Conservation (phyloP, 2,888 invertebrate species). For the Apamea anceps region DNA sequence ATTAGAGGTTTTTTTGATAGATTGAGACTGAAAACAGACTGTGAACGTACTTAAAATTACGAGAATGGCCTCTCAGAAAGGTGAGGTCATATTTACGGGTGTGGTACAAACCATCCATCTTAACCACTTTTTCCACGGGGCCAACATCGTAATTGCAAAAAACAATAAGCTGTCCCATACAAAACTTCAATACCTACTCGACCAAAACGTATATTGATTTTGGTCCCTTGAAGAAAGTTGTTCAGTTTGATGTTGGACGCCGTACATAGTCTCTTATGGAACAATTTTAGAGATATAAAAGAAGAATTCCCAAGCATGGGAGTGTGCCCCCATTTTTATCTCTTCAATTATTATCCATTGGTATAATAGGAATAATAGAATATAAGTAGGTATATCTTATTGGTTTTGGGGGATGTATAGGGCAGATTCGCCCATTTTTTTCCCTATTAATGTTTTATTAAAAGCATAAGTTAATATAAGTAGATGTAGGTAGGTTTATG, state of each 20-base stretch:
- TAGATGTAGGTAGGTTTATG: background rate
- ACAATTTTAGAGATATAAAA: background rate
- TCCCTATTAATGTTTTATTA: background rate
- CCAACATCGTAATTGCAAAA: too few relatives aligned
- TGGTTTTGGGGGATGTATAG: background rate
- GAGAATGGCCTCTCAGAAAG: too few relatives aligned
- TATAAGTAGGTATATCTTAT: background rate
- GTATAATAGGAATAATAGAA: background rate
- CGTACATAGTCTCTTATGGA: too few relatives aligned
- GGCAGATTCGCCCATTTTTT: background rate
- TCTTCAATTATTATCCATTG: too few relatives aligned
- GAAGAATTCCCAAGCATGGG: background rate
- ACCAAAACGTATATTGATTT: too few relatives aligned
- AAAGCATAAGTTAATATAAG: background rate
- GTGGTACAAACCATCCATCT: background rate
- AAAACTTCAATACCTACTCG: too few relatives aligned
- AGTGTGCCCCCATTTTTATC: too few relatives aligned
- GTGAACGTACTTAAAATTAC: too few relatives aligned
- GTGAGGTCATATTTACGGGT: background rate
- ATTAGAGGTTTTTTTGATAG: too few relatives aligned
- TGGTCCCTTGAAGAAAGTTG: background rate
- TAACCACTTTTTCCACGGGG: too few relatives aligned
- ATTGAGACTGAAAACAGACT: too few relatives aligned
- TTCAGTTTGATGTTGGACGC: background rate
- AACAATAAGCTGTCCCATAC: too few relatives aligned